Conservation (phyloP, 2,797 vertebrate species). For the Ptychadena robeensis region DNA sequence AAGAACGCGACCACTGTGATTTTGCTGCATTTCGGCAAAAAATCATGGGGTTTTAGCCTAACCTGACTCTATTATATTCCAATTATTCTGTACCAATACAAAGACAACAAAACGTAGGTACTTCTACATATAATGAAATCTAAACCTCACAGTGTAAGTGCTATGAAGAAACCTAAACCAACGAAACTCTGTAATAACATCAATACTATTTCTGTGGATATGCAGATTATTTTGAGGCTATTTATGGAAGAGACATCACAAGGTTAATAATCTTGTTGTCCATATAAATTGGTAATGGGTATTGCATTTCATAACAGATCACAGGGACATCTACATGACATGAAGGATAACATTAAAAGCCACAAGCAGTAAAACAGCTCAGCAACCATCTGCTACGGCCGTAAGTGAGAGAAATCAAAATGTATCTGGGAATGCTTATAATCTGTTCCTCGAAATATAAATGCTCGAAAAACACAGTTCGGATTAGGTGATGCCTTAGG, state of each 20-base stretch:
- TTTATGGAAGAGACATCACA: neutral
- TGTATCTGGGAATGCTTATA: neutral
- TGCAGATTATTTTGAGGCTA: neutral
- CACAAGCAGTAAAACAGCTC: conserved; percentile 1
- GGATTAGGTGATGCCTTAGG: neutral
- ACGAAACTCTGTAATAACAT: too few species aligned
- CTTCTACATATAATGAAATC: too few species aligned
- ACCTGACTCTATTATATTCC: too few species aligned
- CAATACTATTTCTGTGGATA: neutral
- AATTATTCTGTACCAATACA: too few species aligned
- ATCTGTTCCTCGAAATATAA: neutral
- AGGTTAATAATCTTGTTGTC: neutral
- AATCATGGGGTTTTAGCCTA: too few species aligned
- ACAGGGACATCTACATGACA: neutral
- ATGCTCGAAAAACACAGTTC: neutral
- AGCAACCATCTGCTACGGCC: neutral
- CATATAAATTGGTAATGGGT: neutral
- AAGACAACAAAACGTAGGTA: too few species aligned
- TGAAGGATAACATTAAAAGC: neutral
- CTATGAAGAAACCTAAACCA: too few species aligned
- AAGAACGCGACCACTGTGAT: too few species aligned
- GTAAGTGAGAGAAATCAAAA: neutral
- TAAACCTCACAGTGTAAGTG: too few species aligned
- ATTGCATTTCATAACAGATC: neutral
- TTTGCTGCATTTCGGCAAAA: too few species aligned